Percentiles rank a stretch among this genome's conserved stretches.
Evolutionary conservation across 2,797 vertebrate species (phyloP).

Genomic region (Gymnodraco acuticeps): DNA sequence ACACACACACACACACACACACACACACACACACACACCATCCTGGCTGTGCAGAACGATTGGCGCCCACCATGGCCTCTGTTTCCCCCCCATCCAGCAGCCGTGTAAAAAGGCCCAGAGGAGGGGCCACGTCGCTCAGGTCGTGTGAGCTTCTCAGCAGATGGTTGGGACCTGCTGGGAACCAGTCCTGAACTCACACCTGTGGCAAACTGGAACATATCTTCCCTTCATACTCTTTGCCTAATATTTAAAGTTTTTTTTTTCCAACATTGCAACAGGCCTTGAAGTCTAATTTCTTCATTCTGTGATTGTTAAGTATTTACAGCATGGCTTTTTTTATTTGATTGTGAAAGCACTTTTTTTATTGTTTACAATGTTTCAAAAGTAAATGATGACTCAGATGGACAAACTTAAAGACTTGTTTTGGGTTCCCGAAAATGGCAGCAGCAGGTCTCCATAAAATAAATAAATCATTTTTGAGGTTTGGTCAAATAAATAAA

Average conservation of each 20-base stretch:
- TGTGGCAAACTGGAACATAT: slow-evolving; percentile 9
- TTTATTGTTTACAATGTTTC: background rate
- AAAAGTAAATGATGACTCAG: background rate
- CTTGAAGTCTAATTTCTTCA: background rate
- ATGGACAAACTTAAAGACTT: background rate
- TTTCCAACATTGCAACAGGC: background rate
- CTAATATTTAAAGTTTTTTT: background rate
- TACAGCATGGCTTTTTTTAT: background rate
- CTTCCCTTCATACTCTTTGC: background rate
- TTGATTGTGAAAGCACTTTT: background rate
- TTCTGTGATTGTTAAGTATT: background rate
- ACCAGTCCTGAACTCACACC: slow-evolving; percentile 47
- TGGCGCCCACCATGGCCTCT: slow-evolving; percentile 48
- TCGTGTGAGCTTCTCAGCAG: slow-evolving; percentile 72
- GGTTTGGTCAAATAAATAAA: slow-evolving; percentile 9
- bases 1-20: slow-evolving; percentile 44
- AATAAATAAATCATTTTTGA: background rate
- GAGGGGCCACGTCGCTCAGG: slow-evolving; percentile 59
- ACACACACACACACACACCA: slow-evolving; percentile 49
- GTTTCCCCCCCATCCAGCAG: slow-evolving; percentile 56
- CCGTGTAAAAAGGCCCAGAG: slow-evolving; percentile 61
- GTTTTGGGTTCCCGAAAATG: background rate
- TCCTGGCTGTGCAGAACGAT: slow-evolving; percentile 46
- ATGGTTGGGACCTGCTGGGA: slow-evolving; percentile 63
- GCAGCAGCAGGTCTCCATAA: background rate